Base-by-base conservation (phyloP, 2,888 invertebrate genomes). In the Nasonovia ribisnigri region DNA sequence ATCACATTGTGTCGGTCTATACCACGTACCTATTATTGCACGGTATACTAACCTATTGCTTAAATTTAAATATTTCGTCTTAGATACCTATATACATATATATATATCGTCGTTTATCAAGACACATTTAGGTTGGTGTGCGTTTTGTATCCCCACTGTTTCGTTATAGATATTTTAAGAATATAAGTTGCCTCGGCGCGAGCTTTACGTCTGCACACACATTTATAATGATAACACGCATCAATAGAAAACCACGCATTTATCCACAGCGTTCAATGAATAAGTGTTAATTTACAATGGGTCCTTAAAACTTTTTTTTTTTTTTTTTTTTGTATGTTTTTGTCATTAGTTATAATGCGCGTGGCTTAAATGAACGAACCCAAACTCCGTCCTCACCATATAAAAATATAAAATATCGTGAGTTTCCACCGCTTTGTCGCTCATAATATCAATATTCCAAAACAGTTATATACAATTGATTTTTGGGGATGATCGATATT, bases 221-320 rank as follows among this genome's bases (percentile, higher is more conserved):
- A 36, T 77, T 77, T 36, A 77, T 77, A 77, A 77, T 20, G 77
- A 77, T 77, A 77, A 36, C 20, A 42, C 36, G 77, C 20, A 36
- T 77, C 77, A 20, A 29, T 48, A 16, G 29, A 29, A 43, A 84
- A 29, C 16, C 29, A 13, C 6, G 13, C 54, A 29, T 29, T 86
- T 43, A 29, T 86, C 5, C 86, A 29, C 16, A 24, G 11, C 77
- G 29, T 84, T 51, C 77, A 20, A 60, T 92, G 92, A 92, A 92
- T 92, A 60, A 46, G 57, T 60, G 86, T 60, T 92, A 92, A 92
- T 92, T 92, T 87, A 92, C 92, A 92, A 92, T 92, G 48, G 60
- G 2, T 46, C 11, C 8, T 46, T 46, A 86, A 86, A 46, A 43
- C 8, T 3, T 6, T 67, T 89, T 46, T 89, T 43, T 89, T 46